phyloP scores from a whole-genome alignment of 2,888 invertebrate genomes.

The Anagyrus pseudococci region DNA sequence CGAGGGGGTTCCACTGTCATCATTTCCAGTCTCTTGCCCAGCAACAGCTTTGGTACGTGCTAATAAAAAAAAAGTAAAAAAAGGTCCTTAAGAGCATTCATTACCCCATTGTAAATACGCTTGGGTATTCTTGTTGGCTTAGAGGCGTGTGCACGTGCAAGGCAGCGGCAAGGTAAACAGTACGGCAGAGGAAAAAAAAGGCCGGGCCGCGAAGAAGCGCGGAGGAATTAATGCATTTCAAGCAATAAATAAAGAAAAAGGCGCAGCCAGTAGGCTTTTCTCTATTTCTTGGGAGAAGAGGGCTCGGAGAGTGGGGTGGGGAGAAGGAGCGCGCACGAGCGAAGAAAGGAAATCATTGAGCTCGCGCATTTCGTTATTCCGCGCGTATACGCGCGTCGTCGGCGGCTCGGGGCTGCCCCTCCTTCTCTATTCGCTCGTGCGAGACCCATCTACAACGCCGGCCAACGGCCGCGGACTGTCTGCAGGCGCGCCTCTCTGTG shows the following conservation, averaged over 20 bases:
- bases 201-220: neutral
- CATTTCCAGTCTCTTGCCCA: neutral
- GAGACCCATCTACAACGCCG: no score
- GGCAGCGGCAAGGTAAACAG: no score
- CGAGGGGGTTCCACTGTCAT: no score
- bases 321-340: neutral
- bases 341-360: conserved; percentile 17
- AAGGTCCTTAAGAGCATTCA: neutral
- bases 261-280: neutral
- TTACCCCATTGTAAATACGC: conserved; percentile 2
- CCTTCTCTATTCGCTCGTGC: no score
- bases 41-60: neutral
- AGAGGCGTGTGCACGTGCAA: no score
- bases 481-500: no score
- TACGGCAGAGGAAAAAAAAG: neutral
- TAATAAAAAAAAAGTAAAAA: neutral
- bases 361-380: conserved; percentile 26
- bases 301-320: neutral
- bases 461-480: no score
- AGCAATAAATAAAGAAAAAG: neutral
- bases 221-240: conserved; percentile 16
- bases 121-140: neutral
- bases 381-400: neutral
- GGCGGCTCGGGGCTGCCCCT: no score
- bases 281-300: neutral